Evolutionary conservation across 1,140 invertebrate genomes (phyloP).

Genomic region (Chlorops oryzae): DNA sequence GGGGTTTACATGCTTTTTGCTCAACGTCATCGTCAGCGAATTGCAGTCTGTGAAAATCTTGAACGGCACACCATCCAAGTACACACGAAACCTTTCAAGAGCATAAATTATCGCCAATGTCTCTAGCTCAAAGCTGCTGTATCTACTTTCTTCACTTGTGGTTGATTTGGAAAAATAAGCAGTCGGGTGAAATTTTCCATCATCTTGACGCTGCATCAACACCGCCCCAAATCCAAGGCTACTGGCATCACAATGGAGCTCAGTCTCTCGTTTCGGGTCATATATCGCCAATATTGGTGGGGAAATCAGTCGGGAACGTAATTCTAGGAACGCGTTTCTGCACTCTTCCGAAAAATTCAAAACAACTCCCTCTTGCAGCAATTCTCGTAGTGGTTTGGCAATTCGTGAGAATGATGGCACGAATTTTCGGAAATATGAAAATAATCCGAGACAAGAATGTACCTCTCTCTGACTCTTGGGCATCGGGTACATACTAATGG

Average conservation of each 20-base stretch:
- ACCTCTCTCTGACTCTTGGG: background rate
- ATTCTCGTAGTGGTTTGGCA: background rate
- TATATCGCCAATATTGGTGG: conserved; percentile 18
- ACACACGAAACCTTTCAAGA: conserved; percentile 50
- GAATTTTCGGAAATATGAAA: background rate
- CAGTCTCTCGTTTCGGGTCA: conserved; percentile 12
- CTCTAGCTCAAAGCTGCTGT: conserved; percentile 50
- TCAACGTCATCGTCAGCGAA: conserved; percentile 40
- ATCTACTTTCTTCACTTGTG: conserved; percentile 43
- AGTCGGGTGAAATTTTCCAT: too few relatives aligned
- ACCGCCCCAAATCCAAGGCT: conserved; percentile 29
- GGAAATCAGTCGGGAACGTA: too few relatives aligned
- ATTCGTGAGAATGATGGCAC: conserved; percentile 1
- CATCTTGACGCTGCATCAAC: too few relatives aligned
- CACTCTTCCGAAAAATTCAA: too few relatives aligned
- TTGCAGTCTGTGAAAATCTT: conserved; percentile 47
- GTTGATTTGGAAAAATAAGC: conserved; percentile 47
- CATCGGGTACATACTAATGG: background rate
- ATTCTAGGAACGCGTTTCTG: too few relatives aligned
- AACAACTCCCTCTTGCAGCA: too few relatives aligned
- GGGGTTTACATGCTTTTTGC: conserved; percentile 38
- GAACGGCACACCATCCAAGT: conserved; percentile 48
- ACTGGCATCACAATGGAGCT: conserved; percentile 29
- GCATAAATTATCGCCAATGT: conserved; percentile 50
- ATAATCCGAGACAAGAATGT: too few relatives aligned